Percentiles rank a stretch among this genome's conserved stretches.
Evolutionary conservation across 2,797 vertebrate species (phyloP).

Genomic region (Carduelis carduelis): DNA sequence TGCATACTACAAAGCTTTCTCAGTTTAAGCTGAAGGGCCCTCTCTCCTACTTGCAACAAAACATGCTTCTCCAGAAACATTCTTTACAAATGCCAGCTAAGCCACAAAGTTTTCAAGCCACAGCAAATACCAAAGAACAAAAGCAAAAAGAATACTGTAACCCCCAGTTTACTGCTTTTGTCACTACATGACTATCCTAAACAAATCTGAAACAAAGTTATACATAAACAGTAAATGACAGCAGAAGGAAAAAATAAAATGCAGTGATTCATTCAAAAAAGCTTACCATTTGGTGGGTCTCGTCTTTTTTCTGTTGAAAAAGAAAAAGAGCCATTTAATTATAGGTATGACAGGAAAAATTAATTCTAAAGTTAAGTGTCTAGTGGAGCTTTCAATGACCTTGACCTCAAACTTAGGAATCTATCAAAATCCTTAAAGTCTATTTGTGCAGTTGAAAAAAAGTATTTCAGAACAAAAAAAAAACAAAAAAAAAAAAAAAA

Average conservation of each 20-base stretch:
- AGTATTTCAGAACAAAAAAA: background rate
- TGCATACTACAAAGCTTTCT: background rate
- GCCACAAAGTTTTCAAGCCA: background rate
- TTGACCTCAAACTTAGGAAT: background rate
- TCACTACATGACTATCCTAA: background rate
- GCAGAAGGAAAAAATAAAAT: background rate
- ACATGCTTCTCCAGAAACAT: background rate
- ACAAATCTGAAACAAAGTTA: background rate
- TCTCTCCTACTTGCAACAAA: background rate
- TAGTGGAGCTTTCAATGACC: background rate
- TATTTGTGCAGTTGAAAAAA: background rate
- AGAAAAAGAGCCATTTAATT: conserved; percentile 31
- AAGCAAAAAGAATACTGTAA: background rate
- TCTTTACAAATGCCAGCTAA: background rate
- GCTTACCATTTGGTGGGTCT: conserved; percentile 89
- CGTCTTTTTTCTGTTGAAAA: conserved; percentile 89
- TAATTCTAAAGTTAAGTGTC: background rate
- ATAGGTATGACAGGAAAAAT: background rate
- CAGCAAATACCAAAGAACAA: background rate
- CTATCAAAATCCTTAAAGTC: background rate
- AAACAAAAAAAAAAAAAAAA: rapidly evolving
- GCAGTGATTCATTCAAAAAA: background rate
- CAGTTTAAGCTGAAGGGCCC: background rate
- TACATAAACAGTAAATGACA: background rate
- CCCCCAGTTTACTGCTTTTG: background rate